Conservation (phyloP, 2,888 invertebrate genomes). For the Chrysolina haemoptera region DNA sequence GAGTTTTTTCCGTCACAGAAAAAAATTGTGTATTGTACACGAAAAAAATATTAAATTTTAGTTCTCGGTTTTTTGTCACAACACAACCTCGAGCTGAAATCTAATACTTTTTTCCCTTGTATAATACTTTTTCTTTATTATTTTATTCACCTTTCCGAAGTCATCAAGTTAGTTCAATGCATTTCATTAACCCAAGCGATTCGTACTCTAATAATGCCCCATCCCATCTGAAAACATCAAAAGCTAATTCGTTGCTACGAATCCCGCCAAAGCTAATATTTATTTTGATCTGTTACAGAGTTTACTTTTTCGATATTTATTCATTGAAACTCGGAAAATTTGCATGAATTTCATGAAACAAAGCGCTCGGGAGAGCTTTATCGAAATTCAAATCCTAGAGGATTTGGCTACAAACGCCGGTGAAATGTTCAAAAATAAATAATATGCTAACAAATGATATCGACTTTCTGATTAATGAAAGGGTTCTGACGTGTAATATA, state of each 20-base stretch:
- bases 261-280: slow-evolving; percentile 2
- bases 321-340: background rate
- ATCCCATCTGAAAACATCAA: background rate
- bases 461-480: background rate
- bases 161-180: background rate
- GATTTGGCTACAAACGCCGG: background rate
- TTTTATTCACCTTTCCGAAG: no score
- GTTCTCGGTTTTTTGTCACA: no score
- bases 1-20: no score
- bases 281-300: slow-evolving; percentile 7
- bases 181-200: background rate
- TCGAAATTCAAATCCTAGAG: slow-evolving; percentile 11
- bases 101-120: no score
- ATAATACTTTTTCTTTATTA: no score
- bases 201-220: background rate
- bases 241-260: background rate
- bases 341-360: slow-evolving; percentile 18
- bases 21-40: no score
- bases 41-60: no score
- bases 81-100: no score
- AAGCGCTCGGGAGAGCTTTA: background rate
- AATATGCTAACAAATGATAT: background rate
- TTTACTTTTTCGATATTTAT: slow-evolving; percentile 13
- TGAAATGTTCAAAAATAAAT: background rate
- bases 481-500: background rate